These are phyloP conservation scores for Scolopax mira DNA, from an alignment of 2,113 vertebrate genomes.

Conservation along the genomic window DNA sequence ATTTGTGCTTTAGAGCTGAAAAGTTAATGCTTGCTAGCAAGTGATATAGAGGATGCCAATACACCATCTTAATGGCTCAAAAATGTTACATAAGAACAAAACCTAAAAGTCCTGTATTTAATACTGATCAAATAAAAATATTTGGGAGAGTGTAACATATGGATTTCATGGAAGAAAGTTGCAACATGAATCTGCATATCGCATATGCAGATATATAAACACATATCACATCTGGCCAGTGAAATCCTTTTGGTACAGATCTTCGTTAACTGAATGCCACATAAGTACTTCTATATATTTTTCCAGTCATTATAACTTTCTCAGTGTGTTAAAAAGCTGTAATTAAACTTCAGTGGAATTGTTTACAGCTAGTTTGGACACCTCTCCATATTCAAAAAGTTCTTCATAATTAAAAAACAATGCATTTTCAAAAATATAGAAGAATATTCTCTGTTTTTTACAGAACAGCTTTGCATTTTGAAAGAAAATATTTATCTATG, in stretches of 20 bases:
- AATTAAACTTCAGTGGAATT: background rate
- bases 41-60: background rate
- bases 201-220: too few species aligned
- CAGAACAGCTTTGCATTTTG: background rate
- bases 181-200: background rate
- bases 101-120: background rate
- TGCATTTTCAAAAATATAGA: background rate
- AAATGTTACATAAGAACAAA: background rate
- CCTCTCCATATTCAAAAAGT: background rate
- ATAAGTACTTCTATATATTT: background rate
- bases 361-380: background rate
- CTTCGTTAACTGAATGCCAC: background rate
- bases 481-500: background rate
- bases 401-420: background rate
- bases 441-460: background rate
- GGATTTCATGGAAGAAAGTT: background rate
- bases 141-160: background rate
- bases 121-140: background rate
- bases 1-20: conserved; percentile 6
- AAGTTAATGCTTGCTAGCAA: background rate
- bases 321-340: background rate
- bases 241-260: background rate
- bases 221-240: background rate
- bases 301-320: background rate
- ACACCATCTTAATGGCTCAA: background rate